These are phyloP conservation scores for Diarsia brunnea DNA, from an alignment of 2,888 invertebrate genomes.

Conservation along the genomic window DNA sequence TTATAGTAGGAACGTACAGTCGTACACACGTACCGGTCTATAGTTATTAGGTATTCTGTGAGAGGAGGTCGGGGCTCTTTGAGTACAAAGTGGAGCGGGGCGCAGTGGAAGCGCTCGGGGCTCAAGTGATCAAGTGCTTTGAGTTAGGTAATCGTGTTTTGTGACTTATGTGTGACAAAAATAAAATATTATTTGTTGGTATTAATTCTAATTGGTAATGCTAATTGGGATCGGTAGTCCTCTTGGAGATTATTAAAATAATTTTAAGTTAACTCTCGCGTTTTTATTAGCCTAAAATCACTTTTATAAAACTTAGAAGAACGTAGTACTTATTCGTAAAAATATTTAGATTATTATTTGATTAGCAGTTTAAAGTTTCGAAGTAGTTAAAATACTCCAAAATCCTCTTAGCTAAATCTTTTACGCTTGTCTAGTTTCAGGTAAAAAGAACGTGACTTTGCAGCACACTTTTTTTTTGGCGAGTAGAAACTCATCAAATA, in stretches of 20 bases:
- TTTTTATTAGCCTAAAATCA: not conserved
- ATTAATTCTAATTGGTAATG: not conserved
- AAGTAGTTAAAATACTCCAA: not conserved
- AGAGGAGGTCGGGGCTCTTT: slow-evolving; percentile 47
- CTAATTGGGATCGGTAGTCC: not conserved
- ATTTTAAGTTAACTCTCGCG: not conserved
- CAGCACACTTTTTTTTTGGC: no score
- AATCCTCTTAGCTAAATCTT: not conserved
- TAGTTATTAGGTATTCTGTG: slow-evolving; percentile 51
- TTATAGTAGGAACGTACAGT: not conserved
- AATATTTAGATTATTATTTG: not conserved
- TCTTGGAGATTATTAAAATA: no score
- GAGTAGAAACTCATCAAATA: no score
- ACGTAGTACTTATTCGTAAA: not conserved
- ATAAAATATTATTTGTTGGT: not conserved
- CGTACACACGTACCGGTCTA: slow-evolving; percentile 5
- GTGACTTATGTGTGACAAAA: slow-evolving; percentile 20
- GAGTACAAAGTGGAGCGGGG: slow-evolving; percentile 41
- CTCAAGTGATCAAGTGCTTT: slow-evolving; percentile 53
- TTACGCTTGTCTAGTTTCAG: not conserved
- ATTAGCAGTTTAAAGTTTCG: not conserved
- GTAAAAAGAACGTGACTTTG: not conserved
- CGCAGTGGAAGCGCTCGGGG: slow-evolving; percentile 31
- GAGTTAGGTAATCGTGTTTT: slow-evolving; percentile 37
- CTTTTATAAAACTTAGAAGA: not conserved